Evolutionary conservation across 2,888 invertebrate species (phyloP).

Genomic region (Linnaemya vulpina): DNA sequence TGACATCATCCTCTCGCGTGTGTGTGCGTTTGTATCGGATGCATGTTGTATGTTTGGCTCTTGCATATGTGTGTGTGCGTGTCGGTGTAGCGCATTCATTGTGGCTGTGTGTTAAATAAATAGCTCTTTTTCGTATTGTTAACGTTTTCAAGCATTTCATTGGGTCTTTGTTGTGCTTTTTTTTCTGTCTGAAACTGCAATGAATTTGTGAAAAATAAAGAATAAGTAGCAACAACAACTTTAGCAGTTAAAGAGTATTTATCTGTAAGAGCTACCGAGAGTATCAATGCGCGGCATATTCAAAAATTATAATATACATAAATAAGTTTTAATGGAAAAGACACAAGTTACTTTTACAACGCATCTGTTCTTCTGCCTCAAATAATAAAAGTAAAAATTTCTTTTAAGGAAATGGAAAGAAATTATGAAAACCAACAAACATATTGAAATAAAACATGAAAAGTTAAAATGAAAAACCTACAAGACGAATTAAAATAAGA

Average conservation of each 20-base stretch:
- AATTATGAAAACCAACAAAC: constrained; percentile 18
- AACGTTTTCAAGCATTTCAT: constrained; percentile 67
- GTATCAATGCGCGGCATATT: constrained; percentile 69
- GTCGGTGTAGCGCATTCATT: constrained; percentile 35
- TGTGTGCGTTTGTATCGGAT: constrained; percentile 38
- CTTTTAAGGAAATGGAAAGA: constrained; percentile 20
- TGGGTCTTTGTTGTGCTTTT: constrained; percentile 69
- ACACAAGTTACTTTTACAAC: constrained; percentile 53
- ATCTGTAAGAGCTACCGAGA: constrained; percentile 72
- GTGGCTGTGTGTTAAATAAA: constrained; percentile 67
- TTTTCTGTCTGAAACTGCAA: constrained; percentile 69
- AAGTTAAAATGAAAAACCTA: constrained; percentile 20
- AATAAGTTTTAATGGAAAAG: constrained; percentile 28
- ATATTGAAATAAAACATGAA: constrained; percentile 20
- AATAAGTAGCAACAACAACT: constrained; percentile 72
- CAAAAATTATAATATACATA: constrained; percentile 31
- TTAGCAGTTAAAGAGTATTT: constrained; percentile 72
- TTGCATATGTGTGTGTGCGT: constrained; percentile 9
- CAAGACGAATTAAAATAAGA: background rate
- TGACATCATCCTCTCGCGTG: constrained; percentile 67
- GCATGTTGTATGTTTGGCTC: constrained; percentile 34
- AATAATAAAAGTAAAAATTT: constrained; percentile 46
- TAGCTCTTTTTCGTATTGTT: constrained; percentile 69
- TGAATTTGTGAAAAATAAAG: constrained; percentile 72
- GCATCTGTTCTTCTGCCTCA: constrained; percentile 40